Evolutionary conservation across 2,113 vertebrate species (phyloP), one percentile per base, ranked within the genome.

Genomic region (Laterallus jamaicensis): DNA sequence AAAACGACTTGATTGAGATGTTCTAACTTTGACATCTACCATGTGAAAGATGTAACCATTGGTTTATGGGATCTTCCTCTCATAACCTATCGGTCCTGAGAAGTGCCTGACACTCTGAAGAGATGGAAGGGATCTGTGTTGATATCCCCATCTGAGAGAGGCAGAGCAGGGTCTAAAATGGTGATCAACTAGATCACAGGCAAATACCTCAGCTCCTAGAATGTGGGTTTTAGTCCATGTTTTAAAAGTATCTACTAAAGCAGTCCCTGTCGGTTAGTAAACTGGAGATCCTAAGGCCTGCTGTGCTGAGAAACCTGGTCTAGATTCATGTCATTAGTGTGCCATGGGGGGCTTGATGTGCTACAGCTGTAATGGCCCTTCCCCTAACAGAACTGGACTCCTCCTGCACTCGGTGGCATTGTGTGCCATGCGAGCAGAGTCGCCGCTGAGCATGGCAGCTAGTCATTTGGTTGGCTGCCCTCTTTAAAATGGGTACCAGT

Each of bases 401-500:
- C 54, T 73, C 79, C 47, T 69, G 90, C 67, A 73, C 73, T 88
- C 68, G 2, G 71, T 60, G 75, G 80, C 84, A 50, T 76, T 89
- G 82, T 76, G 69, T 74, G 69, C 66, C 67, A 95, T 90, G 73
- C 84, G 37, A 88, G 64, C 95, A 5, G 42, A 88, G 78, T 47
- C 78, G 83, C 88, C 89, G 66, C 85, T 77, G 88, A 82, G 84
- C 90, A 62, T 6, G n/a, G 66, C 66, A 91, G 84, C 79, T 18
- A 66, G 74, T 55, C 73, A 42, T 68, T 80, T 80, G 94, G 92
- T 90, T 63, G 64, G 78, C 78, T 94, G 84, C 88, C 82, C 83
- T 85, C 32, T 92, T 96, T 97, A 93, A 94, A 92, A 88, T 92
- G 82, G 69, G 60, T 73, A 74, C 88, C 83, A 63, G 60, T 44